Base-by-base conservation (phyloP, 2,113 vertebrate genomes). In the Myotis lucifugus region DNA sequence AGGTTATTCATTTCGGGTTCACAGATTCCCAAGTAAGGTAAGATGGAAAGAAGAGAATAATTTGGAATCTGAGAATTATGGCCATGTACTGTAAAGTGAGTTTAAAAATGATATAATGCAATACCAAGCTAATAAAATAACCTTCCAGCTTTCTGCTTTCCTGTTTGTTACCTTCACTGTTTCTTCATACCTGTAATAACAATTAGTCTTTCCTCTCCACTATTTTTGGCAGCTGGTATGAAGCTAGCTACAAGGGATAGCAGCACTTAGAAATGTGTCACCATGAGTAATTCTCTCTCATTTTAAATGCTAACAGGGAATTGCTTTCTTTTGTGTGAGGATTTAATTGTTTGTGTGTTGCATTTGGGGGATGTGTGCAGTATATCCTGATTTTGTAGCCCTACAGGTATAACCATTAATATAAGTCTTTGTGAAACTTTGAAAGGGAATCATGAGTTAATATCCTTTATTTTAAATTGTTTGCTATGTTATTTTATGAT, bases 221-320 rank as follows among this genome's bases (percentile, higher is more conserved):
- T 83, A 5, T 87, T 84, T 86, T 87, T 87, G 46, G 54, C 56
- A 79, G 48, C 56, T 88, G 32, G 14, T 94, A 2, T 88, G 77
- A 97, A 84, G 72, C 25, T 93, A 37, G 66, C 25, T 93, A 37
- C n/a, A 67, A 27, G 81, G 82, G 74, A 87, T 78, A 48, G 17
- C 23, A 59, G 27, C 23, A n/a, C 73, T 70, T 27, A 89, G 48
- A 92, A 91, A n/a, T 74, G 59, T 88, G 79, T 82, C 64, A 67
- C 64, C 42, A 8, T 46, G 42, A 84, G 34, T 84, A 67, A 52
- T 77, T 82, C 19, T 84, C 61, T 85, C 37, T 37, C 37, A 42
- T 42, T 90, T 92, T 93, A 83, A 93, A 88, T 78, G 34, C 17
- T 90, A 67, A 79, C 48, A 85, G 40, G 40, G 29, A 88, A 54